These are phyloP conservation scores for Macropodus opercularis DNA, from an alignment of 2,797 vertebrate genomes.

Conservation along the genomic window DNA sequence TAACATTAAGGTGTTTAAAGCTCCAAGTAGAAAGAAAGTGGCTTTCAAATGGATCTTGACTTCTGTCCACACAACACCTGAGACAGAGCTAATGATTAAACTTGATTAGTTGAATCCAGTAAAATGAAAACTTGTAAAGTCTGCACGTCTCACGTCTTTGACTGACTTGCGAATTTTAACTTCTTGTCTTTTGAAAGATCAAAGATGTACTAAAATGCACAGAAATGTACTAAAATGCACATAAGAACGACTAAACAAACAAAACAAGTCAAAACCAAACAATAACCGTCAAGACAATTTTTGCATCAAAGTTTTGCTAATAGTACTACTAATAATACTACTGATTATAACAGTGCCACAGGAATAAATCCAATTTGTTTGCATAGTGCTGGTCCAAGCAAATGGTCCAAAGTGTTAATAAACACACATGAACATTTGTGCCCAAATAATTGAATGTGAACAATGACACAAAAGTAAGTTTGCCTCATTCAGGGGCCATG, in stretches of 20 bases:
- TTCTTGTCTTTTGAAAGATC: slow-evolving; percentile 45
- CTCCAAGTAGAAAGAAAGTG: slow-evolving; percentile 25
- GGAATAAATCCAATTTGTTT: slow-evolving; percentile 6
- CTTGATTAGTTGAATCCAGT: slow-evolving; percentile 40
- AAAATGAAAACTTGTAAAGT: slow-evolving; percentile 81
- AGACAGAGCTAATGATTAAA: slow-evolving; percentile 35
- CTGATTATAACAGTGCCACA: slow-evolving; percentile 26
- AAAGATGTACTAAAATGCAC: slow-evolving; percentile 40
- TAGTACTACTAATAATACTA: slow-evolving; percentile 5
- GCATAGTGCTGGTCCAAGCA: slow-evolving; percentile 5
- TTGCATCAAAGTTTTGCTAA: slow-evolving; percentile 9
- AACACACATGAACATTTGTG: slow-evolving; percentile 14
- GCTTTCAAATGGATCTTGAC: slow-evolving; percentile 29
- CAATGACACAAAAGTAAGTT: slow-evolving; percentile 38
- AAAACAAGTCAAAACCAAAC: slow-evolving; percentile 20
- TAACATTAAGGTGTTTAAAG: slow-evolving; percentile 39
- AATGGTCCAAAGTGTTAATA: slow-evolving; percentile 18
- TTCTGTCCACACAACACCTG: slow-evolving; percentile 31
- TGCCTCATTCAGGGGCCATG: slow-evolving; percentile 40
- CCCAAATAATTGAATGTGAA: slow-evolving; percentile 24
- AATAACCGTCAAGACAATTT: slow-evolving; percentile 28
- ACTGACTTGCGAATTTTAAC: slow-evolving; percentile 52
- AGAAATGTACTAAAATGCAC: too few relatives aligned
- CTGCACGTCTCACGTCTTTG: slow-evolving; percentile 73
- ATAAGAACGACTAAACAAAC: not conserved